Percentiles rank a stretch among this genome's conserved stretches.
phyloP scores from a whole-genome alignment of 2,797 vertebrate species.

The Tenualosa ilisha region DNA sequence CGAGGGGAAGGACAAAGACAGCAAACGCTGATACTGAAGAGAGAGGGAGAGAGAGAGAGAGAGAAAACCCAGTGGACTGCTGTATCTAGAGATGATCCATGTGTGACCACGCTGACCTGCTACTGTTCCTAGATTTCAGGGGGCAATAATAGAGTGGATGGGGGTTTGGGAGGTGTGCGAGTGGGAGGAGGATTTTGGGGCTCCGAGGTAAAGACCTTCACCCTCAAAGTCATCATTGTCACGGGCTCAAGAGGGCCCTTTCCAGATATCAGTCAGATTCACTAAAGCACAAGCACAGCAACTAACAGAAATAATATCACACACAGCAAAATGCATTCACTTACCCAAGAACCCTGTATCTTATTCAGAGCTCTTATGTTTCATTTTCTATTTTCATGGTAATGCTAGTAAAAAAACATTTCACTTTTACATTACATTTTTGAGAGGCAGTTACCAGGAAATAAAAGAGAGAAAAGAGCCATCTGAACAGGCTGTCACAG shows the following conservation, averaged over 20 bases:
- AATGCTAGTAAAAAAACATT: background rate
- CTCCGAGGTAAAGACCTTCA: background rate
- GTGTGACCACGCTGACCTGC: slow-evolving; percentile 8
- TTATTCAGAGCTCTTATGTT: background rate
- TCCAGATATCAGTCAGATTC: background rate
- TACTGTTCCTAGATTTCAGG: background rate
- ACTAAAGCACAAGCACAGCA: background rate
- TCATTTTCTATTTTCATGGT: background rate
- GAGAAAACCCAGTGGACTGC: background rate
- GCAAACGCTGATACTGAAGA: slow-evolving; percentile 38
- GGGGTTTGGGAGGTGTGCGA: background rate
- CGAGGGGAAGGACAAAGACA: slow-evolving; percentile 44
- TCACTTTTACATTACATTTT: background rate
- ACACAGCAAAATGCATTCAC: background rate
- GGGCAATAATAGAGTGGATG: background rate
- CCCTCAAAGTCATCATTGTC: background rate
- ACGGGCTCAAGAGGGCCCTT: background rate
- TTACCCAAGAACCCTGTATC: background rate
- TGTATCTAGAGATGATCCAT: background rate
- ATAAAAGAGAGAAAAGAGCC: background rate
- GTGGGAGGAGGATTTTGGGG: background rate
- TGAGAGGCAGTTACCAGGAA: background rate
- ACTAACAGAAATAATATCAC: background rate
- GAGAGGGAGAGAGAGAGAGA: background rate
- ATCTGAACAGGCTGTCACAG: background rate